Evolutionary conservation across 2,888 invertebrate genomes (phyloP).

Genomic region (Mesorhabditis belari): DNA sequence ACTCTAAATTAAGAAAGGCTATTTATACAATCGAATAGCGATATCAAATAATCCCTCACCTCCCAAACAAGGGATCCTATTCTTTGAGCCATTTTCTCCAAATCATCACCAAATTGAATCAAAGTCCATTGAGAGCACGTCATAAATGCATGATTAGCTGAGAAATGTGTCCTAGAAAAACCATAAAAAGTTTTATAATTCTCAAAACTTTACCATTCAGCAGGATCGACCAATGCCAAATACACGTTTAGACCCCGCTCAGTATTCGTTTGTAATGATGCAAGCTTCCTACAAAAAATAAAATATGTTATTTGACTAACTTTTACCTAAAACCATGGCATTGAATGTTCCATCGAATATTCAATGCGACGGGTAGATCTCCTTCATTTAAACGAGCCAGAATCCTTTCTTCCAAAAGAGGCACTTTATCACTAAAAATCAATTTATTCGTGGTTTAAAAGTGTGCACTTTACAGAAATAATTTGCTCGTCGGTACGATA

Average conservation of each 20-base stretch:
- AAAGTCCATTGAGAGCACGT: not conserved
- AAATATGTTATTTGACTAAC: not conserved
- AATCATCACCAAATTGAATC: slow-evolving; percentile 5
- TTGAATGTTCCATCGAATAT: not conserved
- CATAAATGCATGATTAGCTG: not conserved
- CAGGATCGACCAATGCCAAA: not conserved
- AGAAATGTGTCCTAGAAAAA: not conserved
- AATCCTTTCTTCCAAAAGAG: not conserved
- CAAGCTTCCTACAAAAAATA: not conserved
- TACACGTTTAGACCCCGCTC: not conserved
- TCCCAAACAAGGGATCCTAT: slow-evolving; percentile 3
- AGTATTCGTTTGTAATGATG: not conserved
- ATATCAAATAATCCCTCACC: not conserved
- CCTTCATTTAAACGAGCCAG: not conserved
- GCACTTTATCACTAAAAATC: not conserved
- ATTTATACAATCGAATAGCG: no score
- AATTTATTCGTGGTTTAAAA: not conserved
- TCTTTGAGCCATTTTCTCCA: slow-evolving; percentile 7
- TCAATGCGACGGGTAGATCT: not conserved
- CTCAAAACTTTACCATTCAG: not conserved
- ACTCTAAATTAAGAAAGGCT: not conserved
- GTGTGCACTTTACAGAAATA: not conserved
- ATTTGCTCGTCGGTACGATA: not conserved
- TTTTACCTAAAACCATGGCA: not conserved
- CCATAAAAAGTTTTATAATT: no score